Evolutionary conservation across 1,140 invertebrate genomes (phyloP).

Genomic region (Nebria ingens): DNA sequence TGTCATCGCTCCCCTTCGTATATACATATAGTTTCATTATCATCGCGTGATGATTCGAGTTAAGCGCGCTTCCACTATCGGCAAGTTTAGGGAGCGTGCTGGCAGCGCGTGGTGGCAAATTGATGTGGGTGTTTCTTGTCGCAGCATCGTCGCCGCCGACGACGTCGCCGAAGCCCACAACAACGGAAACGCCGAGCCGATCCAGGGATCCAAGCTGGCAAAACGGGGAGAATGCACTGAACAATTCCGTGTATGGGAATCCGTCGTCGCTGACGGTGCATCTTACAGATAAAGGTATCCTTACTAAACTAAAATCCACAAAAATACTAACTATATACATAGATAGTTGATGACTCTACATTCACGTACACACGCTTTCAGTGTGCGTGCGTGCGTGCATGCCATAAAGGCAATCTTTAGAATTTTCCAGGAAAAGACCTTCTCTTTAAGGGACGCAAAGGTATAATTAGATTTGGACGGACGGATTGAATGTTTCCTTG

Average conservation of each 20-base stretch:
- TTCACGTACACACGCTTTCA: too few species aligned
- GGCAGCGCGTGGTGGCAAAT: constrained; percentile 20
- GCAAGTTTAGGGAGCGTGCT: not conserved
- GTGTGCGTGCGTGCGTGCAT: too few species aligned
- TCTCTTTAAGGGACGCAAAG: too few species aligned
- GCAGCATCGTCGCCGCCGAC: constrained; percentile 44
- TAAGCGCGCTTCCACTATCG: not conserved
- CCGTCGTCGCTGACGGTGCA: constrained; percentile 47
- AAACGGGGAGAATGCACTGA: constrained; percentile 35
- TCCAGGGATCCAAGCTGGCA: constrained; percentile 37
- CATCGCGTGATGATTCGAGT: too few species aligned
- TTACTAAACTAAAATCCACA: not conserved
- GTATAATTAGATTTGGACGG: too few species aligned
- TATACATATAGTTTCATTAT: too few species aligned
- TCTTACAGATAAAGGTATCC: constrained; percentile 38
- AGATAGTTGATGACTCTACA: too few species aligned
- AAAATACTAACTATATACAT: too few species aligned
- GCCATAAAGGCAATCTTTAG: too few species aligned
- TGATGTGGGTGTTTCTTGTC: constrained; percentile 35
- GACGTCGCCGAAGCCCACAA: constrained; percentile 44
- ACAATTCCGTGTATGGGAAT: constrained; percentile 48
- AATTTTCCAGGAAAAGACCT: too few species aligned
- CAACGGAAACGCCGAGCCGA: constrained; percentile 40
- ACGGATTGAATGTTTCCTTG: too few species aligned
- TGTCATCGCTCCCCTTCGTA: too few species aligned